phyloP scores from a whole-genome alignment of 1,140 invertebrate species.

The Paraescarpia echinospica region DNA sequence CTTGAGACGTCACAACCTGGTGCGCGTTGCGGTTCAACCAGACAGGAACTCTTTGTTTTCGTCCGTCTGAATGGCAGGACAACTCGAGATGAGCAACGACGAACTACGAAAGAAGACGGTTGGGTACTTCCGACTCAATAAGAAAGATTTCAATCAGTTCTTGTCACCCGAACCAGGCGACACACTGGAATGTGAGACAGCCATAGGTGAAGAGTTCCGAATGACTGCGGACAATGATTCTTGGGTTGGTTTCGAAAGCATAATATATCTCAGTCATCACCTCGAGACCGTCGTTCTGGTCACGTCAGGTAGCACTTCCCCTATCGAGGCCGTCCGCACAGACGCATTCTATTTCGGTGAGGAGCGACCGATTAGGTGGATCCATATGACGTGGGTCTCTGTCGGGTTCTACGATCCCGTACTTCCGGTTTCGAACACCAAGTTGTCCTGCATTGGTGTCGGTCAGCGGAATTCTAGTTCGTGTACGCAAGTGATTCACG shows the following conservation, averaged over 20 bases:
- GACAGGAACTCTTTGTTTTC: neutral
- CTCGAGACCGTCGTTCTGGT: neutral
- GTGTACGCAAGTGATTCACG: neutral
- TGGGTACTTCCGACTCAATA: neutral
- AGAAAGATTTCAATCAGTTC: neutral
- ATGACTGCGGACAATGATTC: neutral
- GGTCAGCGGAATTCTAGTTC: neutral
- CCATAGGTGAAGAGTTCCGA: neutral
- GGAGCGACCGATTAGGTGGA: neutral
- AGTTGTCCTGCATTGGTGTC: neutral
- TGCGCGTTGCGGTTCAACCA: neutral
- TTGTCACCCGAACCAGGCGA: neutral
- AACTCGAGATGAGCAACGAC: neutral
- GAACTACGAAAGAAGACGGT: neutral
- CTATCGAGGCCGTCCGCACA: neutral
- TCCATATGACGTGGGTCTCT: neutral
- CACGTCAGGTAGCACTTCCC: neutral
- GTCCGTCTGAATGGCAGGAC: neutral
- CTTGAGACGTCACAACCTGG: neutral
- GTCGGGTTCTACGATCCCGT: neutral
- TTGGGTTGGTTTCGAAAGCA: neutral
- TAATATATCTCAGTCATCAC: neutral
- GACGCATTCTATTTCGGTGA: neutral
- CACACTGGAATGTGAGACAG: neutral
- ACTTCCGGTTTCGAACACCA: neutral